These are phyloP conservation scores for Erpornis zantholeuca DNA, from an alignment of 2,113 vertebrate genomes.

Conservation along the genomic window DNA sequence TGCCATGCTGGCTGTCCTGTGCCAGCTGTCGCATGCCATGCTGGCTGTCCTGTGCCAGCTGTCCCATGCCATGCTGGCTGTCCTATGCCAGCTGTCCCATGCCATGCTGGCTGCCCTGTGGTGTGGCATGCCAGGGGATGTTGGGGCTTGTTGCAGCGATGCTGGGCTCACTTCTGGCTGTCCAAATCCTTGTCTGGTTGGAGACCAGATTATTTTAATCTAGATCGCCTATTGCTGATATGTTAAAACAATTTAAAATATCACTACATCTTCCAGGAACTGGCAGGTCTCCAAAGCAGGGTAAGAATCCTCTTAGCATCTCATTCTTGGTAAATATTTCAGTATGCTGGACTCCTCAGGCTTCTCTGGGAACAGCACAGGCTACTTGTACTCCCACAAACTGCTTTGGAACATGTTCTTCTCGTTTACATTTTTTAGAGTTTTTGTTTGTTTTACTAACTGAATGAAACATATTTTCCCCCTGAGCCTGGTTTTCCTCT, in stretches of 20 bases:
- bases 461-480: not conserved
- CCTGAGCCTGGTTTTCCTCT: constrained; percentile 38
- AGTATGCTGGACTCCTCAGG: not conserved
- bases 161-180: not conserved
- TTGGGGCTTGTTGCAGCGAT: not conserved
- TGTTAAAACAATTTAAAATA: not conserved
- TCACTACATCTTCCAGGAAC: not conserved
- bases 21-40: not conserved
- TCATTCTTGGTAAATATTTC: constrained; percentile 40
- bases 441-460: constrained; percentile 64
- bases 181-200: not conserved
- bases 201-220: not conserved
- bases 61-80: not conserved
- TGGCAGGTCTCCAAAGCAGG: not conserved
- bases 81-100: not conserved
- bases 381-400: not conserved
- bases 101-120: not conserved
- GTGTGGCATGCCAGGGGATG: not conserved
- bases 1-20: not conserved
- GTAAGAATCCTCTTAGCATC: not conserved
- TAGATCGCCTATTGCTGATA: not conserved
- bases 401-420: not conserved
- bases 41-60: not conserved
- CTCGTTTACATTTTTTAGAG: constrained; percentile 7
- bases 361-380: not conserved